Percentiles rank a stretch among this genome's conserved stretches.
phyloP scores from a whole-genome alignment of 2,888 invertebrate genomes.

The Dyspetes luteomarginatus region DNA sequence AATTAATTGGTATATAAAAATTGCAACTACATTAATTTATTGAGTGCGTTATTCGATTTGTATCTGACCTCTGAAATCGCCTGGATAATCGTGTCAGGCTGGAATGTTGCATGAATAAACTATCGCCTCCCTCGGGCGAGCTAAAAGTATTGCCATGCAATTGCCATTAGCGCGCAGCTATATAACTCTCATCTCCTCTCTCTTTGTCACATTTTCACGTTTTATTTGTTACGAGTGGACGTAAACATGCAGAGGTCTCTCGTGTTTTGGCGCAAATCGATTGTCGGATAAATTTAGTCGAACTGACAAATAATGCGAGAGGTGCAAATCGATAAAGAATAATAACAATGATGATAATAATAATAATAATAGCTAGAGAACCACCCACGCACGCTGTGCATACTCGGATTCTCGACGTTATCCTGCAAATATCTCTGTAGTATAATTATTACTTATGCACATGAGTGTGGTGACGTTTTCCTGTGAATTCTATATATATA shows the following conservation, averaged over 20 bases:
- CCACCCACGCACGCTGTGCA: no score
- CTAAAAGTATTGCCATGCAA: constrained; percentile 36
- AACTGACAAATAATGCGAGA: constrained; percentile 28
- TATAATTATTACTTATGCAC: neutral
- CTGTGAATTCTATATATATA: neutral
- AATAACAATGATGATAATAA: no score
- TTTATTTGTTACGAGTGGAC: neutral
- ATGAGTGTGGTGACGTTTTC: neutral
- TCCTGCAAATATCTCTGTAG: no score
- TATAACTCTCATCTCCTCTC: neutral
- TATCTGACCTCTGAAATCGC: constrained; percentile 23
- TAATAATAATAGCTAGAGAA: neutral
- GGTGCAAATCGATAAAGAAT: constrained; percentile 7
- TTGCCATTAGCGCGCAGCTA: constrained; percentile 22
- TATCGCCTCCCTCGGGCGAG: constrained; percentile 17
- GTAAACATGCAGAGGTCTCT: neutral
- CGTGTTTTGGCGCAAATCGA: constrained; percentile 24
- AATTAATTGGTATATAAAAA: no score
- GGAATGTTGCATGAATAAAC: constrained; percentile 21
- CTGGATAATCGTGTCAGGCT: constrained; percentile 15
- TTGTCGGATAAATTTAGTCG: constrained; percentile 30
- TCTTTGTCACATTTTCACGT: neutral
- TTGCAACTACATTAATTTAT: neutral
- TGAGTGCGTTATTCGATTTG: constrained; percentile 1
- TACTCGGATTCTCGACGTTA: no score